These are phyloP conservation scores for Psittacula echo DNA, from an alignment of 2,797 vertebrate species.

Conservation along the genomic window DNA sequence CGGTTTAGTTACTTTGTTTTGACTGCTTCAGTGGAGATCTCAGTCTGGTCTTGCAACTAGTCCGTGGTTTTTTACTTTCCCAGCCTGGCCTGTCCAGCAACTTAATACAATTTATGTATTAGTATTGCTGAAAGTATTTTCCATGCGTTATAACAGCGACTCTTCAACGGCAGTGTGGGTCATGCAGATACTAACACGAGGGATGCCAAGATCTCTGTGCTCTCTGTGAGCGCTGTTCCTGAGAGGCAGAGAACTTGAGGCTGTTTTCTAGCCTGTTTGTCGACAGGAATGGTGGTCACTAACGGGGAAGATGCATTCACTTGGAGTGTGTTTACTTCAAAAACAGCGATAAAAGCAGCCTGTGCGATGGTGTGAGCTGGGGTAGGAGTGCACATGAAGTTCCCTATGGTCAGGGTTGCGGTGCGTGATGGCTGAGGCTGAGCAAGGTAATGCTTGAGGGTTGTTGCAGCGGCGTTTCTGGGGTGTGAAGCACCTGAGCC, in stretches of 20 bases:
- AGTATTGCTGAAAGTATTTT: not conserved
- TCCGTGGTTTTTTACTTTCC: not conserved
- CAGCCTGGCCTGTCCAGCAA: not conserved
- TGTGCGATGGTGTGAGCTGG: accelerated
- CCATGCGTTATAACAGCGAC: not conserved
- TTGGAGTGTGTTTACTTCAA: not conserved
- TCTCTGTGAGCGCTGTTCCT: not conserved
- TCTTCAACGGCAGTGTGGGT: not conserved
- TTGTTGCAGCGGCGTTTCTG: not conserved
- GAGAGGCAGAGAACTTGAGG: not conserved
- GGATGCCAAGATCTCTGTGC: not conserved
- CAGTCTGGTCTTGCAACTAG: not conserved
- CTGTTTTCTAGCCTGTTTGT: not conserved
- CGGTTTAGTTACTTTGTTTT: not conserved
- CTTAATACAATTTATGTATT: not conserved
- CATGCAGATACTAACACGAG: not conserved
- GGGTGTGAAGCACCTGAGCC: not conserved
- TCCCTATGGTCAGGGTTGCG: accelerated
- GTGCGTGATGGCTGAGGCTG: not conserved
- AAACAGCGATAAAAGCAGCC: not conserved
- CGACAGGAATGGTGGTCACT: not conserved
- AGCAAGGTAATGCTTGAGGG: accelerated
- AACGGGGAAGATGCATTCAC: not conserved
- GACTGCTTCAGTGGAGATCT: not conserved
- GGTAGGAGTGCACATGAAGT: accelerated